Evolutionary conservation across 1,140 invertebrate genomes (phyloP).

Genomic region (Drosophila carrolli): DNA sequence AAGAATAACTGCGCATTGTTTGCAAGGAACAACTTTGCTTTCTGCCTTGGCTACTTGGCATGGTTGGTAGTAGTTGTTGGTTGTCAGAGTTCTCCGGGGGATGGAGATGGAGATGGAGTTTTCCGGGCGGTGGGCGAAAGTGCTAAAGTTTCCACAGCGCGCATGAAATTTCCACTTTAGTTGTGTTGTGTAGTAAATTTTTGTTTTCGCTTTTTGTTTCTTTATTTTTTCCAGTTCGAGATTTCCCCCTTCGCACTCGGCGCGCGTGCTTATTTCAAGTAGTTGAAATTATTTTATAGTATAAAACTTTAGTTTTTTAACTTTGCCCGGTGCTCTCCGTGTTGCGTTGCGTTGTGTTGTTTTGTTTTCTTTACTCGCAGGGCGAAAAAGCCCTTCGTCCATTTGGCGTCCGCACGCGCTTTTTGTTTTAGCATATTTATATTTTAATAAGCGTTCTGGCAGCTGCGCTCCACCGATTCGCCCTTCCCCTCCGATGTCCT

Average conservation of each 20-base stretch:
- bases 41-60: constrained; percentile 49
- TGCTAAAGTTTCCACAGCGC: constrained; percentile 78
- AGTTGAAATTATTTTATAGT: constrained; percentile 82
- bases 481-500: constrained; percentile 40
- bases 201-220: constrained; percentile 46
- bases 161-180: constrained; percentile 80
- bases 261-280: constrained; percentile 76
- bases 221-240: constrained; percentile 17
- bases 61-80: constrained; percentile 44
- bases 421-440: constrained; percentile 81
- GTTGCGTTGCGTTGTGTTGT: constrained; percentile 11
- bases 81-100: constrained; percentile 30
- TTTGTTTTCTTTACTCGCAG: constrained; percentile 24
- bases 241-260: constrained; percentile 28
- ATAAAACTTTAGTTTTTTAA: constrained; percentile 83
- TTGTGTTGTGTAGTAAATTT: constrained; percentile 73
- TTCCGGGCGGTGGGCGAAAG: constrained; percentile 24
- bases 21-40: constrained; percentile 76
- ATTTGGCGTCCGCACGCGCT: constrained; percentile 55
- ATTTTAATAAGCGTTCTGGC: constrained; percentile 82
- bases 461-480: constrained; percentile 68
- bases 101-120: constrained; percentile 8
- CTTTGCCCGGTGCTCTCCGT: constrained; percentile 43
- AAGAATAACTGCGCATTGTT: constrained; percentile 81
- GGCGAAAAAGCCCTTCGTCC: constrained; percentile 41